Percentiles rank a stretch among this genome's conserved stretches.
Evolutionary conservation across 2,888 invertebrate genomes (phyloP).

Genomic region (Podotricha telesiphe): DNA sequence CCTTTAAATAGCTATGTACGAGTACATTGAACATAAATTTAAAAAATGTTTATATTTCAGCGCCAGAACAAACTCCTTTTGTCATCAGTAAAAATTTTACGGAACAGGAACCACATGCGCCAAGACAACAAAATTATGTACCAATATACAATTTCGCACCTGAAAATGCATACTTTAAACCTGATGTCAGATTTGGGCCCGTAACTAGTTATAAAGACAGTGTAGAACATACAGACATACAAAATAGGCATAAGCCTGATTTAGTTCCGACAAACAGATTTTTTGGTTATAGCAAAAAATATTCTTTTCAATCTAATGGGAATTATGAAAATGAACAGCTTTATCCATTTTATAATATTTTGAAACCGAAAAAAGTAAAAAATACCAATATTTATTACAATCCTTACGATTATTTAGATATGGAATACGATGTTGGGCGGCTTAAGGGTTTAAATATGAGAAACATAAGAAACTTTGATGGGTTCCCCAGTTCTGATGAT

Average conservation of each 20-base stretch:
- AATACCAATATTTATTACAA: constrained; percentile 46
- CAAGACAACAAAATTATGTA: constrained; percentile 53
- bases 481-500: constrained; percentile 38
- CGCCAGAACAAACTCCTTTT: constrained; percentile 45
- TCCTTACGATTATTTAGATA: constrained; percentile 55
- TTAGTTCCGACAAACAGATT: constrained; percentile 15
- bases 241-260: neutral
- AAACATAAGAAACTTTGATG: neutral
- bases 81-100: constrained; percentile 2
- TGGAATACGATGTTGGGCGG: constrained; percentile 49
- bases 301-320: neutral
- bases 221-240: constrained; percentile 16
- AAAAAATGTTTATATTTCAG: constrained; percentile 42
- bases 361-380: constrained; percentile 32
- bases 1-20: too few species aligned
- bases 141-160: constrained; percentile 59
- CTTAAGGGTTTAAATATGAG: constrained; percentile 46
- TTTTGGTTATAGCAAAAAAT: constrained; percentile 18
- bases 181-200: constrained; percentile 56
- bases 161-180: constrained; percentile 46
- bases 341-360: neutral
- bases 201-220: constrained; percentile 35
- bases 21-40: too few species aligned
- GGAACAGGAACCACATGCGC: constrained; percentile 35
- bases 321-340: constrained; percentile 8